Percentiles rank a stretch among this genome's conserved stretches.
phyloP scores from a whole-genome alignment of 2,797 vertebrate species.

The Pseudochirops cupreus region DNA sequence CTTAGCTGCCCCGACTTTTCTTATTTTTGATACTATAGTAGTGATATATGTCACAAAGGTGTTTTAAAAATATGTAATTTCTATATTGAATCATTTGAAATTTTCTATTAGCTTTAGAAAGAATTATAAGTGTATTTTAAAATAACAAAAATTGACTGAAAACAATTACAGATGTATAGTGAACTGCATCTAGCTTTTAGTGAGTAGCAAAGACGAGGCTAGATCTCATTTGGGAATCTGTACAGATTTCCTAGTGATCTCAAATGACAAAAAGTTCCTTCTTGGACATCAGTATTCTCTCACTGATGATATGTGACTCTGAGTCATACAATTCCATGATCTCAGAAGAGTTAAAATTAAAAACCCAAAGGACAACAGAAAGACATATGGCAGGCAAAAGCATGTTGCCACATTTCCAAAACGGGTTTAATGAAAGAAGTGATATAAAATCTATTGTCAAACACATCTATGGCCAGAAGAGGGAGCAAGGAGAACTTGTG shows the following conservation, averaged over 20 bases:
- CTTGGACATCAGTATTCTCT: not conserved
- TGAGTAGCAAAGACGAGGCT: not conserved
- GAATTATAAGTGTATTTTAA: not conserved
- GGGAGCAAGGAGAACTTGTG: not conserved
- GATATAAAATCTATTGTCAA: not conserved
- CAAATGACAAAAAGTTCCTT: not conserved
- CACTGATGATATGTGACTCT: not conserved
- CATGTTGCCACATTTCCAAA: not conserved
- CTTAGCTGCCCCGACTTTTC: not conserved
- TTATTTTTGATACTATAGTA: not conserved
- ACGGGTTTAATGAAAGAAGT: not conserved
- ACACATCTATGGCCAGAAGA: not conserved
- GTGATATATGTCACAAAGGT: not conserved
- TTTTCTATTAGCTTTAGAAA: not conserved
- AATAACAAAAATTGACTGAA: not conserved
- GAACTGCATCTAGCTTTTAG: not conserved
- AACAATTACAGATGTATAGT: not conserved
- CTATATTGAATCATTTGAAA: not conserved
- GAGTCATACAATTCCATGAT: not conserved
- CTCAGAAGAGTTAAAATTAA: not conserved
- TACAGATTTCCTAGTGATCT: not conserved
- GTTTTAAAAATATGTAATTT: not conserved
- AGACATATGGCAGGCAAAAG: not conserved
- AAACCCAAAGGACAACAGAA: not conserved
- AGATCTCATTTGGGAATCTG: not conserved